Evolutionary conservation across 1,140 invertebrate species (phyloP), one percentile per base, ranked within the genome.

Genomic region (Polypedilum vanderplanki): DNA sequence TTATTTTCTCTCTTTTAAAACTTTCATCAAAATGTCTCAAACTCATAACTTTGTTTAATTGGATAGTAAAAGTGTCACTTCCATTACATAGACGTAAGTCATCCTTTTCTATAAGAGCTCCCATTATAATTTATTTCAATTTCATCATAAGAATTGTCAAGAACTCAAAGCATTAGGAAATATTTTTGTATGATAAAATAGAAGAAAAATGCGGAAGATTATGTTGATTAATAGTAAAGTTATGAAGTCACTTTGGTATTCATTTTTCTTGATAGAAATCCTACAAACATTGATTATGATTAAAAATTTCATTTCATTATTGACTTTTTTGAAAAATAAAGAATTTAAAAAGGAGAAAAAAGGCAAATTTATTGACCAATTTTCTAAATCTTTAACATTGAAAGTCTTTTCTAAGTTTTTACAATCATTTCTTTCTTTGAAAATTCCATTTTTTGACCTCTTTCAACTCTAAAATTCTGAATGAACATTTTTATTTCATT

Each of bases 161-260:
- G 5, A 33, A 3, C 24, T 33, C 24, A 33, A 33, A 33, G 2
- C 24, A 33, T 57, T 57, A 15, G 2, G 2, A 46, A 12, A 3
- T 46, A 46, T 46, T 57, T 57, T n/a, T 57, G 12, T 12, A 15
- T 57, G 4, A 15, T n/a, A 57, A n/a, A n/a, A 57, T n/a, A 15
- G n/a, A 57, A n/a, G 46, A 15, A n/a, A 57, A 57, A n/a, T n/a
- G n/a, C 46, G 12, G 12, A 57, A 57, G 4, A 57, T 4, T n/a
- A n/a, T n/a, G 46, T 57, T 57, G 12, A 57, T 12, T 57, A 57
- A n/a, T n/a, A n/a, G 12, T n/a, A 4, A 57, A 57, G 12, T 57
- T 57, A n/a, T n/a, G n/a, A 57, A 57, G 46, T 57, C 46, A 57
- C 46, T 57, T 57, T n/a, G 46, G 46, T 57, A 57, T 57, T 57